Evolutionary conservation across 2,113 vertebrate species (phyloP), one percentile per base, ranked within the genome.

Genomic region (Triplophysa tibetana): DNA sequence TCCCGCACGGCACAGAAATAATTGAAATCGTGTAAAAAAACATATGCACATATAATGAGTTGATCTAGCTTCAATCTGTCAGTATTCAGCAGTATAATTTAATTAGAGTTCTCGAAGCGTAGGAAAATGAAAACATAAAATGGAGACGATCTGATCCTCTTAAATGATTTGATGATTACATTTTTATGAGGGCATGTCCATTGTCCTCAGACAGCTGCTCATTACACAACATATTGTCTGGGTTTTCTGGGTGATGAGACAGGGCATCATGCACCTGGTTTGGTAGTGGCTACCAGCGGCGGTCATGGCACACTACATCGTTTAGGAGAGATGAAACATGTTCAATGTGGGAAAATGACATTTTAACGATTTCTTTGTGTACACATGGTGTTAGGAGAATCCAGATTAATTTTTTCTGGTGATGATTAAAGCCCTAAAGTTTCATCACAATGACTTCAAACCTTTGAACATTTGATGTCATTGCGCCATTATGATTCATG

Each of bases 11-110:
- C 23, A 26, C 13, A 23, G 4, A 26, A 23, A 41, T 14, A 6
- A 52, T 52, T 69, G 14, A 69, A 50, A 6, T 10, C 17, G 48
- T 1, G 17, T 69, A 11, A 17, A 5, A 24, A 50, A 69, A 26
- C 43, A 54, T 70, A 70, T 33, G 68, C 48, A 70, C 3, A 16
- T 17, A 52, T 70, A 70, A 70, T 54, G 52, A 70, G 17, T 33
- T 54, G 17, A 58, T n/a, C 54, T n/a, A 17, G 67, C 67, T 21
- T 58, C 19, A 58, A 58, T 58, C 50, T 52, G 13, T 52, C 14
- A 52, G 4, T 52, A 52, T 16, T 14, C 50, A 16, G 50, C 43
- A 68, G 16, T 68, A 5, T 24, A 24, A 48, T 68, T 68, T 68
- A 68, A 68, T 68, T 68, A 24, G 43, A 68, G 66, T 43, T 24